phyloP scores from a whole-genome alignment of 2,888 invertebrate genomes.

The Tineola bisselliella region DNA sequence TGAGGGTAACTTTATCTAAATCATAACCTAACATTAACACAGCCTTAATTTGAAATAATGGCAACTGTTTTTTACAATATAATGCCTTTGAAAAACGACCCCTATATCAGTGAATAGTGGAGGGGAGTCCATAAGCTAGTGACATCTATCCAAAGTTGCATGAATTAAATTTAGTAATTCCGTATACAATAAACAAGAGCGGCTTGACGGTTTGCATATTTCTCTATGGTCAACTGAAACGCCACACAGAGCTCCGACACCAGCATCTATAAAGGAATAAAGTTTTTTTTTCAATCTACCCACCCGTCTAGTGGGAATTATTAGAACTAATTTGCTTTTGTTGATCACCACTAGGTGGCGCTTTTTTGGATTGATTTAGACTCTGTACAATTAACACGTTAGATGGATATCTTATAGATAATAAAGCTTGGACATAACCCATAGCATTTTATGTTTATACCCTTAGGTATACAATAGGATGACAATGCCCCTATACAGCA shows the following conservation, averaged over 20 bases:
- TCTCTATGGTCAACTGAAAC: constrained; percentile 84
- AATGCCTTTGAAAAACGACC: background rate
- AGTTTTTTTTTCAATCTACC: background rate
- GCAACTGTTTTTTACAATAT: background rate
- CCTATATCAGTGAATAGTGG: background rate
- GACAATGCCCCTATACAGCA: no score
- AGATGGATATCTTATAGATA: no score
- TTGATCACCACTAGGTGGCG: no score
- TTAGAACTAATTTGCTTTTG: no score
- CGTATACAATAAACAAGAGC: constrained; percentile 73
- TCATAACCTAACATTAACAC: background rate
- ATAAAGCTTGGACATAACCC: no score
- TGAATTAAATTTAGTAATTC: constrained; percentile 72
- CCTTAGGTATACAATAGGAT: no score
- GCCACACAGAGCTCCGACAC: constrained; percentile 77
- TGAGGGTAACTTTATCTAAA: no score
- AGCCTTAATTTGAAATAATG: background rate
- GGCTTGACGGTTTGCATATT: constrained; percentile 84
- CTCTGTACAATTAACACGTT: no score
- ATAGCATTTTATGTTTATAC: no score
- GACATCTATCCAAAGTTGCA: constrained; percentile 27
- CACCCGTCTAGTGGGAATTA: no score
- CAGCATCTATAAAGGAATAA: constrained; percentile 71
- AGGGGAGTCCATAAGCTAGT: constrained; percentile 18
- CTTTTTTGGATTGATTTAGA: no score